These are phyloP conservation scores for Coilia nasus DNA, from an alignment of 2,797 vertebrate genomes.

Conservation along the genomic window DNA sequence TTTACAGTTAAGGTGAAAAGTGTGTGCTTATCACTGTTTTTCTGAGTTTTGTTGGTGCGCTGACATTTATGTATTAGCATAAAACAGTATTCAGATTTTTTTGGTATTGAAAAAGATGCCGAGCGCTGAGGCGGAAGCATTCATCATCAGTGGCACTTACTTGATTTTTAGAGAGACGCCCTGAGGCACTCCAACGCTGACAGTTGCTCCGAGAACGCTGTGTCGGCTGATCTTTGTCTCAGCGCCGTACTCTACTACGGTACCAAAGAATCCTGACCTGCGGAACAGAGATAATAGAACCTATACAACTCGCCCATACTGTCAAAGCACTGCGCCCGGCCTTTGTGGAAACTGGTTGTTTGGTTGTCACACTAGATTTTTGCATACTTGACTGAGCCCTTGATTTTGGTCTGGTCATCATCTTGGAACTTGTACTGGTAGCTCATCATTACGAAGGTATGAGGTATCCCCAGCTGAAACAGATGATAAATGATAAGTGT, in stretches of 20 bases:
- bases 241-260: slow-evolving; percentile 93
- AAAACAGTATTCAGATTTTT: background rate
- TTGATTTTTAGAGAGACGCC: slow-evolving; percentile 98
- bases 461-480: slow-evolving; percentile 91
- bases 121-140: background rate
- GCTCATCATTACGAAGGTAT: slow-evolving; percentile 95
- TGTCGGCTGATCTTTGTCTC: slow-evolving; percentile 98
- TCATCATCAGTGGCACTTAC: slow-evolving; percentile 70
- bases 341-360: background rate
- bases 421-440: slow-evolving; percentile 99
- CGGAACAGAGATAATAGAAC: slow-evolving; percentile 40
- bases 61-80: background rate
- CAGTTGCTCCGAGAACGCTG: slow-evolving; percentile 90
- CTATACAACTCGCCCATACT: background rate
- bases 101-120: background rate
- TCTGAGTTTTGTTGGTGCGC: background rate
- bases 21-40: background rate
- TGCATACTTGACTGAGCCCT: slow-evolving; percentile 95
- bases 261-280: slow-evolving; percentile 96
- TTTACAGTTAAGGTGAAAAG: background rate
- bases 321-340: background rate
- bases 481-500: background rate
- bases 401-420: slow-evolving; percentile 95
- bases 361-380: background rate
- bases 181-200: slow-evolving; percentile 95